Percentiles rank a stretch among this genome's conserved stretches.
Conservation (phyloP, 2,113 vertebrate genomes). For the Uropsilus gracilis region DNA sequence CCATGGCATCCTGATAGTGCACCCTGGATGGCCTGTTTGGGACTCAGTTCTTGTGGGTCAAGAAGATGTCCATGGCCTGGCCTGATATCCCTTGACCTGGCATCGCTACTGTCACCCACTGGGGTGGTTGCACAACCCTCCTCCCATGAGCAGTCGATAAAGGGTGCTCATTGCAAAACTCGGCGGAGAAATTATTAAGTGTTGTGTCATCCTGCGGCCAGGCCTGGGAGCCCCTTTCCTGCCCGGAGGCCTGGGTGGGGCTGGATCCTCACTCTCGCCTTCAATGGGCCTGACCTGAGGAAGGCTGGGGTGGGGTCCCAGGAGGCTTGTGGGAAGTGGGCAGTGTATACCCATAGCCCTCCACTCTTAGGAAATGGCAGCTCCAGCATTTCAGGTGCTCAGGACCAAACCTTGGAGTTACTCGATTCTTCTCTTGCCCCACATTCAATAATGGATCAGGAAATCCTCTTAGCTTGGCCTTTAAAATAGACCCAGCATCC, state of each 20-base stretch:
- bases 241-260: conserved; percentile 49
- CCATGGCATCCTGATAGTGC: accelerated
- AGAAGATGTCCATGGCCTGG: background rate
- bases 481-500: background rate
- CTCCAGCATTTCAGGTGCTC: background rate
- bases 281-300: background rate
- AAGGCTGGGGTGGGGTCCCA: background rate
- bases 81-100: background rate
- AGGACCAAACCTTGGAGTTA: background rate
- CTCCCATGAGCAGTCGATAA: conserved; percentile 61
- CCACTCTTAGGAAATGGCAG: background rate
- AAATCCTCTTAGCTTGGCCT: background rate
- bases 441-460: background rate
- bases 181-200: conserved; percentile 63
- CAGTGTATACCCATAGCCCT: no score
- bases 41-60: background rate
- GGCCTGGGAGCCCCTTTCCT: conserved; percentile 69
- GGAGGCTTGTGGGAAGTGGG: background rate
- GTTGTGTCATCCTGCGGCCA: conserved; percentile 71
- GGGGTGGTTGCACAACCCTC: conserved; percentile 68
- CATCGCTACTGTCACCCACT: background rate
- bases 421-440: background rate
- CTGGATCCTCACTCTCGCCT: background rate
- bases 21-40: background rate
- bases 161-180: conserved; percentile 73